These are phyloP conservation scores for Epinephelus moara DNA, from an alignment of 2,113 vertebrate genomes.

Conservation along the genomic window DNA sequence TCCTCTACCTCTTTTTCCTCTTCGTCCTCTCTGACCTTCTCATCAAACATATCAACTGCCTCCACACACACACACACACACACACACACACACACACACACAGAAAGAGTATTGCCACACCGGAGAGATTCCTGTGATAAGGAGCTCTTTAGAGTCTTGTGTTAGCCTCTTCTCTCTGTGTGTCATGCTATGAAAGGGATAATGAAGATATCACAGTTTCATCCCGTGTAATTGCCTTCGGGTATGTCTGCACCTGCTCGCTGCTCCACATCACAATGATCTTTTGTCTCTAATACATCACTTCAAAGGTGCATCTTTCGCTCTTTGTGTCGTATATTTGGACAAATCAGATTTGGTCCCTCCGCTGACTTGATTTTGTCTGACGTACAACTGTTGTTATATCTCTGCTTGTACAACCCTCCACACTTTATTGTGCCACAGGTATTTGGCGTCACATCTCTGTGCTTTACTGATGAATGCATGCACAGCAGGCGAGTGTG, in stretches of 20 bases:
- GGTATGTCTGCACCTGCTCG: constrained; percentile 67
- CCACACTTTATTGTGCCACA: constrained; percentile 30
- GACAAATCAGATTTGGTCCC: not conserved
- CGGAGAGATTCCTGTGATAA: constrained; percentile 66
- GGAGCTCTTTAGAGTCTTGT: constrained; percentile 61
- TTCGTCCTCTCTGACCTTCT: constrained; percentile 80
- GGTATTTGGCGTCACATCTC: constrained; percentile 46
- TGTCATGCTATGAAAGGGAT: constrained; percentile 69
- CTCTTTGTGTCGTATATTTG: not conserved
- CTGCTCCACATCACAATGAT: constrained; percentile 37
- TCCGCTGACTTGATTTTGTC: not conserved
- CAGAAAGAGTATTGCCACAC: constrained; percentile 24
- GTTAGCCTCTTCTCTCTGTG: constrained; percentile 58
- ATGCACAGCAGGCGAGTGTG: constrained; percentile 29
- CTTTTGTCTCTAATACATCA: constrained; percentile 45
- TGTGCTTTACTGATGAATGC: constrained; percentile 38
- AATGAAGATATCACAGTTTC: constrained; percentile 65
- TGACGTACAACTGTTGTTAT: too few relatives aligned
- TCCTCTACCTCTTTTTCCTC: constrained; percentile 46
- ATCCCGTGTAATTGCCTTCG: constrained; percentile 49
- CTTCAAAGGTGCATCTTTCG: constrained; percentile 38
- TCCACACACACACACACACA: constrained; percentile 8
- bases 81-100: constrained; percentile 17
- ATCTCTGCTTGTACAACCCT: constrained; percentile 14
- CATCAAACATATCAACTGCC: constrained; percentile 66